Evolutionary conservation across 2,797 vertebrate genomes (phyloP).

Genomic region (Mycteria americana): DNA sequence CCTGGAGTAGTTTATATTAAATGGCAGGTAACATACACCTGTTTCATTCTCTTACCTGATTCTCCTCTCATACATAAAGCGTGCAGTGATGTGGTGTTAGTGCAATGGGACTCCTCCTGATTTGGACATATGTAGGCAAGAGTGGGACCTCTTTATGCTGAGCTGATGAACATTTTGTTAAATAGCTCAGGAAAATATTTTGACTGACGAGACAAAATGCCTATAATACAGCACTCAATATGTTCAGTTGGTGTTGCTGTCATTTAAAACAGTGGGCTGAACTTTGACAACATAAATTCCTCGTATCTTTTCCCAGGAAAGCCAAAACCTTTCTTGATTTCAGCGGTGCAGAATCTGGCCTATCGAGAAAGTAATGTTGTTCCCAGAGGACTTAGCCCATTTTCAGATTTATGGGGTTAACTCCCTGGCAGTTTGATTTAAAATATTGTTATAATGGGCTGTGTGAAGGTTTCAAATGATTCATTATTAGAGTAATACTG

Average conservation of each 20-base stretch:
- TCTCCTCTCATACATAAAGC: neutral
- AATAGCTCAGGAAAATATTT: conserved; percentile 46
- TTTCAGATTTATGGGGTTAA: conserved; percentile 5
- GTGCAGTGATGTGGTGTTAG: neutral
- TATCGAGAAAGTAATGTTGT: neutral
- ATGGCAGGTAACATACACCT: neutral
- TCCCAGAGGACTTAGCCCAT: neutral
- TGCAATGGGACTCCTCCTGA: neutral
- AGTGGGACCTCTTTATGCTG: neutral
- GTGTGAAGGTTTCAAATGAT: neutral
- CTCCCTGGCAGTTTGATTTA: neutral
- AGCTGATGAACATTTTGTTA: conserved; percentile 23
- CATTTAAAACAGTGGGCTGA: neutral
- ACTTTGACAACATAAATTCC: neutral
- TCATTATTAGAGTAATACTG: neutral
- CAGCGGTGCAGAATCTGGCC: neutral
- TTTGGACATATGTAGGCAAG: neutral
- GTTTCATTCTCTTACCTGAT: conserved; percentile 1
- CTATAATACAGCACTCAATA: neutral
- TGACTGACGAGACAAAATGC: neutral
- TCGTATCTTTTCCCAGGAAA: neutral
- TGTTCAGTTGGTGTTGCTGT: neutral
- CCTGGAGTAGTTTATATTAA: conserved; percentile 27
- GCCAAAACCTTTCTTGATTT: neutral
- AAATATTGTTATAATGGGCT: neutral